Conservation (phyloP, 2,888 invertebrate species). For the Eumerus sabulonum region DNA sequence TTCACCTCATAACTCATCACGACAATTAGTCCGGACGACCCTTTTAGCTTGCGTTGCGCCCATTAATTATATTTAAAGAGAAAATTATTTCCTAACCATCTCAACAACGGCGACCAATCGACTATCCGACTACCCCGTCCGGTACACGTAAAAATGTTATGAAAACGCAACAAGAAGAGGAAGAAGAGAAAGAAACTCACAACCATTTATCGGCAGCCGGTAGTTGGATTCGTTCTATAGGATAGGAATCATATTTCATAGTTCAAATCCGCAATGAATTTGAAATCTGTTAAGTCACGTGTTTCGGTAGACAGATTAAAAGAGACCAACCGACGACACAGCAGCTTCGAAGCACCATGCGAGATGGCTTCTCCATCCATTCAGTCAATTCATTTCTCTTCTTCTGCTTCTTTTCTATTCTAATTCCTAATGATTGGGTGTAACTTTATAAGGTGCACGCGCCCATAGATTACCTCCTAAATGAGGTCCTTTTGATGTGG, state of each 20-base stretch:
- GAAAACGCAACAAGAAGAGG: neutral
- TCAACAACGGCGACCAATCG: neutral
- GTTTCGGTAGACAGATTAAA: constrained; percentile 69
- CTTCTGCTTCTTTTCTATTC: constrained; percentile 33
- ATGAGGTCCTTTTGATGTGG: constrained; percentile 69
- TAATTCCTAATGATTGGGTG: constrained; percentile 71
- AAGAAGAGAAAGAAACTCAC: constrained; percentile 15
- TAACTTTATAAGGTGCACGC: constrained; percentile 79
- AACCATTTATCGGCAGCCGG: constrained; percentile 27
- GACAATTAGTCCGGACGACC: constrained; percentile 1
- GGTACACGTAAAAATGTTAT: constrained; percentile 35
- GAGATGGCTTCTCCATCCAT: constrained; percentile 45
- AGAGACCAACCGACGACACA: constrained; percentile 49
- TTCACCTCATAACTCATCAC: constrained; percentile 14
- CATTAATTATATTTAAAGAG: constrained; percentile 5
- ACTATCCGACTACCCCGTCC: neutral
- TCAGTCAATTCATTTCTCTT: constrained; percentile 1
- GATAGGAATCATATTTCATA: constrained; percentile 67
- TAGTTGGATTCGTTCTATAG: constrained; percentile 30
- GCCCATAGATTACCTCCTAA: constrained; percentile 73
- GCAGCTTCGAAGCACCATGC: constrained; percentile 20
- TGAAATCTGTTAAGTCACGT: constrained; percentile 69
- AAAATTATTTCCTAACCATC: neutral
- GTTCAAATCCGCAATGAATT: constrained; percentile 66
- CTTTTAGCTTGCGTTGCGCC: constrained; percentile 3